Percentiles rank a stretch among this genome's conserved stretches.
Evolutionary conservation across 2,113 vertebrate species (phyloP).

Genomic region (Aleadryas rufinucha): DNA sequence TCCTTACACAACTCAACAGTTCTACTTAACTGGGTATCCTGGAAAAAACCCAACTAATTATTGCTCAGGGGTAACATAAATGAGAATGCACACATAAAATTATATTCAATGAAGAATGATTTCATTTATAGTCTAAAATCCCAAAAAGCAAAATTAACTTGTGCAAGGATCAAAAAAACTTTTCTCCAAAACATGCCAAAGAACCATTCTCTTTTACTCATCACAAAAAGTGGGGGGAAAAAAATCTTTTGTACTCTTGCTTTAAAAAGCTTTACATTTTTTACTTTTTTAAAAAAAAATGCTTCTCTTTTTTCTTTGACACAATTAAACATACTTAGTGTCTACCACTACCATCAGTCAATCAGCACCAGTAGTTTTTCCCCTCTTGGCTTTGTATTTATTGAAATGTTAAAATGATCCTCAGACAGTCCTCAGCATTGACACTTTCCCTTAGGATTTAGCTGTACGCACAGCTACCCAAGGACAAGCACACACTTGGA

Average conservation of each 20-base stretch:
- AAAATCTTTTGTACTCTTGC: not conserved
- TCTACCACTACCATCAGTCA: not conserved
- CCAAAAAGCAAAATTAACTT: not conserved
- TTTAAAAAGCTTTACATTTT: not conserved
- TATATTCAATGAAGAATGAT: not conserved
- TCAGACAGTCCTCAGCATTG: not conserved
- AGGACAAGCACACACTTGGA: not conserved
- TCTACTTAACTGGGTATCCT: not conserved
- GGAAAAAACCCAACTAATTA: not conserved
- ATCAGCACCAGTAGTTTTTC: not conserved
- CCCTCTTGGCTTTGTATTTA: not conserved
- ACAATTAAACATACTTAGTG: not conserved
- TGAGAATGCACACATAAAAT: not conserved
- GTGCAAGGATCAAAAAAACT: not conserved
- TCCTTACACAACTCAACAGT: not conserved
- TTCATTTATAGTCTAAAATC: not conserved
- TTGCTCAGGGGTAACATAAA: not conserved
- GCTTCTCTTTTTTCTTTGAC: not conserved
- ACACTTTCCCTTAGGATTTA: not conserved
- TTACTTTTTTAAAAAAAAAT: not conserved
- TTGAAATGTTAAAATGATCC: not conserved
- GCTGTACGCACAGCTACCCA: not conserved
- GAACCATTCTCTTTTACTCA: not conserved
- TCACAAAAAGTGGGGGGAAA: fast-evolving
- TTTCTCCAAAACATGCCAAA: not conserved